phyloP scores from a whole-genome alignment of 2,113 vertebrate species.

The Natator depressus region DNA sequence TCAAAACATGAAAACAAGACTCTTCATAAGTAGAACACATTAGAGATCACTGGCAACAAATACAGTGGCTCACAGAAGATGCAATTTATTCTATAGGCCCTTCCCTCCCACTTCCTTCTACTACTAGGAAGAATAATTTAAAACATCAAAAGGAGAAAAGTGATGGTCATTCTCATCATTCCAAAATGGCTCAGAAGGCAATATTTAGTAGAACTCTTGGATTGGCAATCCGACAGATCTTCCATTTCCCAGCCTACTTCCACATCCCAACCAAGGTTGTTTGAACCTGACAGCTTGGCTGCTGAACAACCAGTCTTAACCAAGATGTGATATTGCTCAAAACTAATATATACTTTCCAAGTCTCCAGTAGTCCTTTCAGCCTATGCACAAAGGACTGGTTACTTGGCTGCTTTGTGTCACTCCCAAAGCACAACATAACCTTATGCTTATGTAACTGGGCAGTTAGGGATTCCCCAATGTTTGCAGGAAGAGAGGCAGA shows the following conservation, averaged over 20 bases:
- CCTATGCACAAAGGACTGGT: background rate
- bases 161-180: background rate
- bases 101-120: background rate
- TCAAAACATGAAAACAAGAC: background rate
- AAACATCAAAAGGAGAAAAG: background rate
- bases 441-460: background rate
- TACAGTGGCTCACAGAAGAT: background rate
- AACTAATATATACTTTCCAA: background rate
- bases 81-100: background rate
- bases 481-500: background rate
- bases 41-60: background rate
- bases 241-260: background rate
- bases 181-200: background rate
- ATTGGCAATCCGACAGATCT: background rate
- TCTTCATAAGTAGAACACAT: background rate
- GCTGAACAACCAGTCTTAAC: background rate
- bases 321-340: background rate
- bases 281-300: background rate
- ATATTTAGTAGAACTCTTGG: rapidly evolving
- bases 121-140: background rate
- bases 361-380: background rate
- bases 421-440: background rate
- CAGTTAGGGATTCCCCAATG: rapidly evolving
- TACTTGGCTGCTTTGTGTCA: background rate
- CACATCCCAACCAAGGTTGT: background rate